phyloP scores from a whole-genome alignment of 2,797 vertebrate species.

The Platyrinchus mystaceus region DNA sequence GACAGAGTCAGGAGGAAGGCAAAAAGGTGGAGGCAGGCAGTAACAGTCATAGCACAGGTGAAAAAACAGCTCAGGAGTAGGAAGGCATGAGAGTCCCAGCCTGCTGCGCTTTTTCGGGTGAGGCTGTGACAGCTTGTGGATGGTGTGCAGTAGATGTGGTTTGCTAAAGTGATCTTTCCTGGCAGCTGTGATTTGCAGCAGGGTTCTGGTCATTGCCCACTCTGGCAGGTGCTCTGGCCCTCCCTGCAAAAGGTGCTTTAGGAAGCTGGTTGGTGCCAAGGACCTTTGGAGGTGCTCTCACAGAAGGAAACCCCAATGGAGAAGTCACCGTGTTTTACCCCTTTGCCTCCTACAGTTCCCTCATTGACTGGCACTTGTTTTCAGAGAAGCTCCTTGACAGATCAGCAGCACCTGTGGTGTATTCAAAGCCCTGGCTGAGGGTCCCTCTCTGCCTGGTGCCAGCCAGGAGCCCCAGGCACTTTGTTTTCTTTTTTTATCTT shows the following conservation, averaged over 20 bases:
- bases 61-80: not conserved
- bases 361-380: not conserved
- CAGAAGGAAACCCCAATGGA: not conserved
- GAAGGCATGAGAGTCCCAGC: not conserved
- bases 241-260: not conserved
- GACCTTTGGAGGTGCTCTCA: not conserved
- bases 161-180: not conserved
- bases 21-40: not conserved
- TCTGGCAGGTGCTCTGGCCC: not conserved
- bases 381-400: not conserved
- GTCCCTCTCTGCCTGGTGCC: not conserved
- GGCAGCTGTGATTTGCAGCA: not conserved
- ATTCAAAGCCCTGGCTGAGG: not conserved
- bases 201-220: not conserved
- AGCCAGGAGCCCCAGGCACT: not conserved
- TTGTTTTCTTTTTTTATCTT: not conserved
- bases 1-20: not conserved
- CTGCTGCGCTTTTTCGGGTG: not conserved
- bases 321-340: not conserved
- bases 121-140: not conserved
- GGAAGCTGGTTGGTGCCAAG: not conserved
- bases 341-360: not conserved
- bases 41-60: not conserved
- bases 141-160: rapidly evolving
- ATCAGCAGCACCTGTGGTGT: not conserved